These are phyloP conservation scores for Pristis pectinata DNA, from an alignment of 2,797 vertebrate genomes.

Conservation along the genomic window DNA sequence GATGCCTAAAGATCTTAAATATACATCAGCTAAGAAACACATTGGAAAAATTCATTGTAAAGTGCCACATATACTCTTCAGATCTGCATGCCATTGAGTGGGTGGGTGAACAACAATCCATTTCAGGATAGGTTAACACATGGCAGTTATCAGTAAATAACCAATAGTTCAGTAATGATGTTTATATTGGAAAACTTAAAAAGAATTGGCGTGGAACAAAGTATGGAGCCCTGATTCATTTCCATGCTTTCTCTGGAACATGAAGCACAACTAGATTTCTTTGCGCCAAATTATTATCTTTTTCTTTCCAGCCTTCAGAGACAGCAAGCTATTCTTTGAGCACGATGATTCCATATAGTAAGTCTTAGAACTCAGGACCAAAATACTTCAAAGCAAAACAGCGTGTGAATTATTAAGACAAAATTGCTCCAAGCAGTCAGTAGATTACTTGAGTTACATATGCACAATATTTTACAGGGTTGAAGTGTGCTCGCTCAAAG, in stretches of 20 bases:
- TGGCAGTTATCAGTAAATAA: neutral
- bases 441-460: slow-evolving; percentile 69
- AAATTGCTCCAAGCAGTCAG: slow-evolving; percentile 57
- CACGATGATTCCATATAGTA: slow-evolving; percentile 48
- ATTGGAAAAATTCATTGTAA: neutral
- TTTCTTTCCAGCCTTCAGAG: slow-evolving; percentile 50
- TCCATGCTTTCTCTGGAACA: slow-evolving; percentile 56
- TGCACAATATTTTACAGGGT: slow-evolving; percentile 54
- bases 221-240: slow-evolving; percentile 50
- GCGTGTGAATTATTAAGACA: slow-evolving; percentile 64
- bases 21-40: neutral
- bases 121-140: neutral
- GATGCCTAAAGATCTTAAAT: neutral
- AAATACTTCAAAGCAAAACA: slow-evolving; percentile 60
- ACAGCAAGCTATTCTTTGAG: slow-evolving; percentile 61
- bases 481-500: slow-evolving; percentile 39
- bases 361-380: slow-evolving; percentile 53
- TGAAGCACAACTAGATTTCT: slow-evolving; percentile 47
- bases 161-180: neutral
- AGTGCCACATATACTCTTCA: neutral
- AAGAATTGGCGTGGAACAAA: neutral
- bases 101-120: neutral
- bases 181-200: slow-evolving; percentile 9
- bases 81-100: neutral
- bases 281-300: slow-evolving; percentile 56